Conservation (phyloP, 2,888 invertebrate species). For the Xylota segnis region DNA sequence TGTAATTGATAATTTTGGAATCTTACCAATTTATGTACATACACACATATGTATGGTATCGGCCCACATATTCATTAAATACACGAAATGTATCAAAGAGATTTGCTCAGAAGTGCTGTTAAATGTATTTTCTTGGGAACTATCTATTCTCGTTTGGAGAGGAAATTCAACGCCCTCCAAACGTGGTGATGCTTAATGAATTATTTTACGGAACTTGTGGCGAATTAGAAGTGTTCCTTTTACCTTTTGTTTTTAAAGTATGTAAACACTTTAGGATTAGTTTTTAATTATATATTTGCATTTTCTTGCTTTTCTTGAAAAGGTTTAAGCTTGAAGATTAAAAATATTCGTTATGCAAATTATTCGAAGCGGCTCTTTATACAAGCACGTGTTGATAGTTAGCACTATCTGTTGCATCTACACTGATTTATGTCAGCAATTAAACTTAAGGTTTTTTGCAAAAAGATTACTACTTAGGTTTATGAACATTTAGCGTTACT, state of each 20-base stretch:
- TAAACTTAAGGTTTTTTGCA: too few species aligned
- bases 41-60: neutral
- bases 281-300: neutral
- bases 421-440: neutral
- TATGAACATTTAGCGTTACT: too few species aligned
- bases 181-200: neutral
- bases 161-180: conserved; percentile 12
- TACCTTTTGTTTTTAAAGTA: too few species aligned
- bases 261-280: neutral
- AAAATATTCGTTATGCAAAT: too few species aligned
- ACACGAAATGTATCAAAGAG: neutral
- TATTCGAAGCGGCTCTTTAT: too few species aligned
- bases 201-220: too few species aligned
- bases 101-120: too few species aligned
- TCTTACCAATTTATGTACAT: conserved; percentile 10
- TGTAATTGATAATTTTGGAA: conserved; percentile 30
- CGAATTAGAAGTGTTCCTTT: too few species aligned
- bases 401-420: neutral
- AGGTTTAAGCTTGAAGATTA: too few species aligned
- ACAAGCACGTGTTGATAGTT: too few species aligned
- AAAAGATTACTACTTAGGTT: too few species aligned
- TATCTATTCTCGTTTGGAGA: neutral
- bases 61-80: neutral
- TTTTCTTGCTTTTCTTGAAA: too few species aligned
- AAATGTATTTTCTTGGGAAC: neutral